These are phyloP conservation scores for Drosophila neocordata DNA, from an alignment of 1,140 invertebrate species.

Conservation along the genomic window DNA sequence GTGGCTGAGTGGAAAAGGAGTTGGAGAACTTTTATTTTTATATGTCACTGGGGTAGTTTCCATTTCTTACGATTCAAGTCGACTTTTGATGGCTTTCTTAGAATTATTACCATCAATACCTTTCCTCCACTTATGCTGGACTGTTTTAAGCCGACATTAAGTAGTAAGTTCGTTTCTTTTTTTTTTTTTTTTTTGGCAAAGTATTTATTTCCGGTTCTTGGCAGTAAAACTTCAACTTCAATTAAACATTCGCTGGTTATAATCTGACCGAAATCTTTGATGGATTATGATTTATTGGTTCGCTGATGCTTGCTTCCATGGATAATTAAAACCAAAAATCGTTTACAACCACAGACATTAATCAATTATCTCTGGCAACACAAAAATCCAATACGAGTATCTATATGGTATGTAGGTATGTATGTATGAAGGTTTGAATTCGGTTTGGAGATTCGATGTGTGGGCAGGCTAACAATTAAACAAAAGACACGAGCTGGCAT, in stretches of 20 bases:
- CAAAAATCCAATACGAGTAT: constrained; percentile 22
- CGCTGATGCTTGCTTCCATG: constrained; percentile 63
- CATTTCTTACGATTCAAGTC: not conserved
- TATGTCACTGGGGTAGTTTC: constrained; percentile 65
- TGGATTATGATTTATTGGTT: constrained; percentile 79
- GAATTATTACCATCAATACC: constrained; percentile 49
- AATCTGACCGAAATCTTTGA: constrained; percentile 70
- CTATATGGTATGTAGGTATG: constrained; percentile 31
- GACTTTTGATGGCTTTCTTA: constrained; percentile 25
- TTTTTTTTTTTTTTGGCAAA: constrained; percentile 31
- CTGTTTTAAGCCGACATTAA: constrained; percentile 58
- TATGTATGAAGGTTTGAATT: constrained; percentile 26
- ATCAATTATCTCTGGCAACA: constrained; percentile 70
- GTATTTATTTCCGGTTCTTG: constrained; percentile 69
- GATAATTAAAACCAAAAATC: constrained; percentile 74
- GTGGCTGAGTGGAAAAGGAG: not conserved
- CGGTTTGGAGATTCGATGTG: constrained; percentile 47
- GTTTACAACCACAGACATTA: constrained; percentile 61
- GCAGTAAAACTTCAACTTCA: constrained; percentile 27
- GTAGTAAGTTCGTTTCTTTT: constrained; percentile 29
- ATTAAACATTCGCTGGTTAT: constrained; percentile 66
- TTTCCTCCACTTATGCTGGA: constrained; percentile 30
- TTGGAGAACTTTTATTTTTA: not conserved
- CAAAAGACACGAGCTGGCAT: constrained; percentile 73
- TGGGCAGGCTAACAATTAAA: constrained; percentile 77